A percentile compares a stretch with the other conserved stretches of the same genome.
phyloP scores from a whole-genome alignment of 2,888 invertebrate genomes.

The Antitype chi region DNA sequence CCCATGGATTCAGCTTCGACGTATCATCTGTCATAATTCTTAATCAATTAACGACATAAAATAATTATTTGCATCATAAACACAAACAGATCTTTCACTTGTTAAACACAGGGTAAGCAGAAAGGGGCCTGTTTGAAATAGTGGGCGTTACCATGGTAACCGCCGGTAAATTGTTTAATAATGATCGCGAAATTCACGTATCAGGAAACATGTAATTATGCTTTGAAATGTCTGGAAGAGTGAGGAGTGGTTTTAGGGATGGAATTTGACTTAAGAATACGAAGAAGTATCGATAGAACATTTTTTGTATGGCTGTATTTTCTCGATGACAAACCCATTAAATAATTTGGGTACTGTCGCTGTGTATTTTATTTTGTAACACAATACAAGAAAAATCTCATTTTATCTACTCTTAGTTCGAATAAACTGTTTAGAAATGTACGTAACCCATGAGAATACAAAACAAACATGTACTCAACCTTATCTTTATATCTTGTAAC shows the following conservation, averaged over 20 bases:
- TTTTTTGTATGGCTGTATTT: no score
- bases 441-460: constrained; percentile 23
- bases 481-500: constrained; percentile 55
- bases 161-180: constrained; percentile 85
- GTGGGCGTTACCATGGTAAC: constrained; percentile 86
- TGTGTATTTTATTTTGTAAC: background rate
- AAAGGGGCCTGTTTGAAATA: constrained; percentile 51
- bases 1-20: constrained; percentile 37
- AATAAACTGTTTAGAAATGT: constrained; percentile 22
- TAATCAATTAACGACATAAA: constrained; percentile 67
- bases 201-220: constrained; percentile 87
- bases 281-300: constrained; percentile 33
- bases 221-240: constrained; percentile 76
- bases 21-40: constrained; percentile 66
- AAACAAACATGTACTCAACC: constrained; percentile 38
- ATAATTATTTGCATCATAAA: constrained; percentile 62
- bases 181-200: constrained; percentile 85
- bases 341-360: background rate
- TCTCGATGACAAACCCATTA: background rate
- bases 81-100: constrained; percentile 61
- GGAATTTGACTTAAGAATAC: background rate
- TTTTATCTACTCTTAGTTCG: constrained; percentile 32
- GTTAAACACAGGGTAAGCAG: constrained; percentile 42
- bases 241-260: constrained; percentile 39
- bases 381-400: background rate